A percentile compares a stretch with the other conserved stretches of the same genome.
phyloP scores from a whole-genome alignment of 2,113 vertebrate species.

The Toxotes chatareus region DNA sequence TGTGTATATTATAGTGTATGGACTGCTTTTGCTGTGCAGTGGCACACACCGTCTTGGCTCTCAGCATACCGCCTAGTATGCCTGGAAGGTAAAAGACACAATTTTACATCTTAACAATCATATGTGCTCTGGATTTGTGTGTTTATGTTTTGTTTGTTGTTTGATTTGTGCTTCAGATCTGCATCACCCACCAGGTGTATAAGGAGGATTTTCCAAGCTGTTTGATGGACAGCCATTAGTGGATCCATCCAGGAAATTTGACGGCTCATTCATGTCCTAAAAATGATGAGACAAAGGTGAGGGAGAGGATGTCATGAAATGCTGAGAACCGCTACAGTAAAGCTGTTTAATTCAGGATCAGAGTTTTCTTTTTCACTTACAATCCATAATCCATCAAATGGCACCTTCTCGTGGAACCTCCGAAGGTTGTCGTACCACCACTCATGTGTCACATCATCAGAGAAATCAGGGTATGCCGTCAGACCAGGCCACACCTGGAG shows the following conservation, averaged over 20 bases:
- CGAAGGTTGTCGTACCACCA: constrained; percentile 92
- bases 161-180: not conserved
- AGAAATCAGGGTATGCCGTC: constrained; percentile 91
- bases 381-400: constrained; percentile 89
- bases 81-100: constrained; percentile 48
- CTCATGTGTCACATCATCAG: constrained; percentile 83
- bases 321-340: not conserved
- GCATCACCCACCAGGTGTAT: constrained; percentile 83
- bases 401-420: constrained; percentile 83
- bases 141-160: not conserved
- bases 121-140: not conserved
- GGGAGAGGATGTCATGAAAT: not conserved
- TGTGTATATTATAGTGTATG: constrained; percentile 78
- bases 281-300: not conserved
- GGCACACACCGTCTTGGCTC: constrained; percentile 75
- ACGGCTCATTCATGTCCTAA: constrained; percentile 94
- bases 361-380: constrained; percentile 56
- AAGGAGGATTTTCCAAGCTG: constrained; percentile 88
- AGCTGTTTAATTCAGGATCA: accelerated
- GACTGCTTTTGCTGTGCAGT: constrained; percentile 75
- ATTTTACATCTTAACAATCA: not conserved
- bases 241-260: constrained; percentile 91
- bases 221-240: constrained; percentile 85
- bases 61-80: constrained; percentile 71
- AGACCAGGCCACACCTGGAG: constrained; percentile 91